phyloP scores from a whole-genome alignment of 2,113 vertebrate species.

The Mormyrus iriodes region DNA sequence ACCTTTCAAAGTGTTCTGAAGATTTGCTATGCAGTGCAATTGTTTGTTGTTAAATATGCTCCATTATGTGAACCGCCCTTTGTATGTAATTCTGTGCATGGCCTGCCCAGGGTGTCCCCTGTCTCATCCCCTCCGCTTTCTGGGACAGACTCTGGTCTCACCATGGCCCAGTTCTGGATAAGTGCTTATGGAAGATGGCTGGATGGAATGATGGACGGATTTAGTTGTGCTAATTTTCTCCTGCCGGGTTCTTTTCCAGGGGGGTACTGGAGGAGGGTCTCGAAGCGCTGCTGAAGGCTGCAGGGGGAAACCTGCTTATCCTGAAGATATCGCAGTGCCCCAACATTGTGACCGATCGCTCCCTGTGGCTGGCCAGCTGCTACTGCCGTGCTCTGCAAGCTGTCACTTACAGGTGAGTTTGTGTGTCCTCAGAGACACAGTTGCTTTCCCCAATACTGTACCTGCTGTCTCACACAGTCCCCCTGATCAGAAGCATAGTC shows the following conservation, averaged over 20 bases:
- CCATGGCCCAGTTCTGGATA: not conserved
- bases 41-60: not conserved
- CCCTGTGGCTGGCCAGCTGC: constrained; percentile 89
- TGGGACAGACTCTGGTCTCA: not conserved
- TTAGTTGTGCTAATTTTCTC: not conserved
- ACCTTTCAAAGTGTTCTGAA: not conserved
- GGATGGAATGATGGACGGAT: constrained; percentile 13
- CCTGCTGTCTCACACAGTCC: not conserved
- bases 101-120: not conserved
- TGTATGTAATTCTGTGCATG: not conserved
- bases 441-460: not conserved
- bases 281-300: constrained; percentile 79
- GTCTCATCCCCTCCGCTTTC: not conserved
- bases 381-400: constrained; percentile 80
- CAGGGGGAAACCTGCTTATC: constrained; percentile 78
- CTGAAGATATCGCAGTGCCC: constrained; percentile 81
- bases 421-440: not conserved
- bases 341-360: constrained; percentile 84
- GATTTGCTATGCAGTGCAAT: not conserved
- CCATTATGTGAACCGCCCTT: not conserved
- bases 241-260: constrained; percentile 48
- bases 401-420: constrained; percentile 77
- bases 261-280: constrained; percentile 78
- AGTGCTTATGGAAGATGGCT: not conserved
- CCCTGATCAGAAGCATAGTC: not conserved